These are phyloP conservation scores for Amaurobius ferox DNA, from an alignment of 2,888 invertebrate genomes.

Conservation along the genomic window DNA sequence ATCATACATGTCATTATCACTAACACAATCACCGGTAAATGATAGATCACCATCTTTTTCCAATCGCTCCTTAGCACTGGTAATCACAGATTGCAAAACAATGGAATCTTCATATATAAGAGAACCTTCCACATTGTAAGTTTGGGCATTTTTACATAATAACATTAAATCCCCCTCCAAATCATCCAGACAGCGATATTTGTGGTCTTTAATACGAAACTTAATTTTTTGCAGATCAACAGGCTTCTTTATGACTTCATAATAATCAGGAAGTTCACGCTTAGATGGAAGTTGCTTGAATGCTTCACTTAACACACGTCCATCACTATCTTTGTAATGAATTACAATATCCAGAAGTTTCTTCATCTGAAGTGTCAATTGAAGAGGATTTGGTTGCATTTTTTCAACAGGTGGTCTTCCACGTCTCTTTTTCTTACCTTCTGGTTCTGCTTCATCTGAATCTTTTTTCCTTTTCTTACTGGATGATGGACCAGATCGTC, in stretches of 20 bases:
- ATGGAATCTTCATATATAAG: constrained; percentile 97
- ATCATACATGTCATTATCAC: constrained; percentile 35
- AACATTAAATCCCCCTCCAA: constrained; percentile 91
- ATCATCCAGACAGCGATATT: constrained; percentile 82
- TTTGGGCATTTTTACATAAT: constrained; percentile 96
- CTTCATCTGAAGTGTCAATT: constrained; percentile 86
- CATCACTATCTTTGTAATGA: constrained; percentile 90
- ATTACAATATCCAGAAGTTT: constrained; percentile 92
- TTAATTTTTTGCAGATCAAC: constrained; percentile 96
- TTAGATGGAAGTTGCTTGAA: constrained; percentile 96
- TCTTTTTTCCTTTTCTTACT: constrained; percentile 78
- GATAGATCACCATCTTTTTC: constrained; percentile 75
- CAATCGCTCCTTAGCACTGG: constrained; percentile 78
- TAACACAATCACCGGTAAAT: constrained; percentile 52
- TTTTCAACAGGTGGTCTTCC: constrained; percentile 74
- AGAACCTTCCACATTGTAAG: constrained; percentile 96
- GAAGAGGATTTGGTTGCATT: constrained; percentile 75
- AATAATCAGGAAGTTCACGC: constrained; percentile 95
- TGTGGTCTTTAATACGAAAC: constrained; percentile 78
- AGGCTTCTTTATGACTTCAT: constrained; percentile 96
- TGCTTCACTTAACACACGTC: constrained; percentile 91
- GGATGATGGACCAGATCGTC: constrained; percentile 18
- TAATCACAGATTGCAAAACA: constrained; percentile 85
- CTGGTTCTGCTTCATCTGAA: constrained; percentile 80
- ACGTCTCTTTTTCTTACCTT: constrained; percentile 76